phyloP scores from a whole-genome alignment of 2,797 vertebrate genomes.

The Balearica regulorum region DNA sequence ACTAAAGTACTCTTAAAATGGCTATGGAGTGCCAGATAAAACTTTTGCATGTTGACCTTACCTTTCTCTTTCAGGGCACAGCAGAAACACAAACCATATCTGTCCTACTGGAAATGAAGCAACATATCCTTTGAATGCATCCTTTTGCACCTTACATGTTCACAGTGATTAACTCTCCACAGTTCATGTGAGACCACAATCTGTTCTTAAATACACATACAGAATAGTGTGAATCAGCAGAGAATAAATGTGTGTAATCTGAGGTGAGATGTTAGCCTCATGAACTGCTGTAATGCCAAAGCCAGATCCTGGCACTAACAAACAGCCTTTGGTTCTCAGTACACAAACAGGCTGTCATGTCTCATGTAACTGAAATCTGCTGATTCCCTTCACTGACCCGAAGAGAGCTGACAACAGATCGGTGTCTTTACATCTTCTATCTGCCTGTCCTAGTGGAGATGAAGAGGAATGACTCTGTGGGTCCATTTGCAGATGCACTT shows the following conservation, averaged over 20 bases:
- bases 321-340: neutral
- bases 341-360: neutral
- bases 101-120: neutral
- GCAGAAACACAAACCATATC: neutral
- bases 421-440: neutral
- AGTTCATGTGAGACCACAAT: neutral
- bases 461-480: neutral
- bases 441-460: neutral
- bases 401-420: neutral
- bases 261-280: neutral
- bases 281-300: neutral
- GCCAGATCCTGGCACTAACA: neutral
- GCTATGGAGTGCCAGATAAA: neutral
- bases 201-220: neutral
- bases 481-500: neutral
- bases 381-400: neutral
- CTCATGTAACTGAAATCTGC: neutral
- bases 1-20: neutral
- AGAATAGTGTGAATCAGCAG: neutral
- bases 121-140: neutral
- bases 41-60: neutral
- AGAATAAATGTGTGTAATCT: neutral
- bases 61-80: neutral
- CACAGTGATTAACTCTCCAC: neutral
- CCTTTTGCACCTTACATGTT: neutral